These are phyloP conservation scores for Pasiphila rectangulata DNA, from an alignment of 2,888 invertebrate genomes.

Conservation along the genomic window DNA sequence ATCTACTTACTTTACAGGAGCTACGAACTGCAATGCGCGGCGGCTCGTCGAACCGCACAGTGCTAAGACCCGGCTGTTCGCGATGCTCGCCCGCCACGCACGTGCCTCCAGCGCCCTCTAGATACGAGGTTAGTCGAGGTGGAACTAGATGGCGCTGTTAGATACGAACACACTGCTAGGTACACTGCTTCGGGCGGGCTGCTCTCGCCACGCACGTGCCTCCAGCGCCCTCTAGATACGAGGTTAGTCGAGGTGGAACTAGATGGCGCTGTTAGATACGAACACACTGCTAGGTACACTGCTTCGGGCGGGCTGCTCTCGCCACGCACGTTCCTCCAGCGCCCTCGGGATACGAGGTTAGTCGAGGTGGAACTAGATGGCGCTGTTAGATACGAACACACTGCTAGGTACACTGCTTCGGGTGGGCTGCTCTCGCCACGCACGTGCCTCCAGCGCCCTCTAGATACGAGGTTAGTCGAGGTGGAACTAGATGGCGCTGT, in stretches of 20 bases:
- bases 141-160: too few species aligned
- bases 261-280: too few species aligned
- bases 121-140: constrained; percentile 64
- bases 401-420: constrained; percentile 88
- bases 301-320: constrained; percentile 88
- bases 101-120: constrained; percentile 83
- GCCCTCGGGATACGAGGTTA: constrained; percentile 69
- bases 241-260: too few species aligned
- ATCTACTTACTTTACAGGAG: too few species aligned
- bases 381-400: too few species aligned
- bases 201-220: constrained; percentile 89
- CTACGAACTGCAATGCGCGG: constrained; percentile 94
- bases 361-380: too few species aligned
- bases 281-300: constrained; percentile 88
- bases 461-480: constrained; percentile 62
- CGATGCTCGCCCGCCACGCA: constrained; percentile 89
- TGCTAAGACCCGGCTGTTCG: constrained; percentile 87
- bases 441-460: constrained; percentile 86
- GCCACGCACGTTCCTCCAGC: constrained; percentile 88
- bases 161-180: constrained; percentile 89
- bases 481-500: too few species aligned
- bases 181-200: constrained; percentile 88
- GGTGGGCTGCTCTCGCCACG: constrained; percentile 87
- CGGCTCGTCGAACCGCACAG: constrained; percentile 89
- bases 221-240: constrained; percentile 76